A percentile compares a stretch with the other conserved stretches of the same genome.
Conservation (phyloP, 2,113 vertebrate genomes). For the Protobothrops flavoviridis region DNA sequence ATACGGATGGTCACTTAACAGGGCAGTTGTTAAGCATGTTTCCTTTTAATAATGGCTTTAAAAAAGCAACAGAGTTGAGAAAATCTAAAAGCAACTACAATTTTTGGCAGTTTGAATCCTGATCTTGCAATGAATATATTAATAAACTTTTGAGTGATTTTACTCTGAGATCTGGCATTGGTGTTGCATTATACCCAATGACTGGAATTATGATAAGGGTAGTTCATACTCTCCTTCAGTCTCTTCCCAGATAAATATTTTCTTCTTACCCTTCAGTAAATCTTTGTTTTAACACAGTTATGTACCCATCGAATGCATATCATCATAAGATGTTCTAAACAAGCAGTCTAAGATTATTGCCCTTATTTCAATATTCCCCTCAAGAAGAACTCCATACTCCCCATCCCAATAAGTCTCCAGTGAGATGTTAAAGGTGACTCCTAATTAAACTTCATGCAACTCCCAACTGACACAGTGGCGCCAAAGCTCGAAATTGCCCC, state of each 20-base stretch:
- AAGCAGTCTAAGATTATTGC: conserved; percentile 19
- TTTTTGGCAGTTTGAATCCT: background rate
- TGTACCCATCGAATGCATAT: background rate
- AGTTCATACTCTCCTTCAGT: conserved; percentile 3
- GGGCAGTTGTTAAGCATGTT: background rate
- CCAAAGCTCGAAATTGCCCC: conserved; percentile 55
- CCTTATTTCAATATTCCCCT: conserved; percentile 29
- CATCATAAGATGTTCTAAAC: background rate
- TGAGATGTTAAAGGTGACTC: conserved; percentile 43
- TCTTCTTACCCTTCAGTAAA: background rate
- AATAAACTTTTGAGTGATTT: background rate
- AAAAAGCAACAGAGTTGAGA: background rate
- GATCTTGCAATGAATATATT: background rate
- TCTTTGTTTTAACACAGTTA: background rate
- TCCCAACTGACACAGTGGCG: conserved; percentile 59
- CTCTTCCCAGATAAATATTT: background rate
- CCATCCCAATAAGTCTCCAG: background rate
- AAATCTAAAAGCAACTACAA: background rate
- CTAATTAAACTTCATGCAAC: conserved; percentile 65
- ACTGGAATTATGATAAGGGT: background rate
- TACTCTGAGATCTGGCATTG: background rate
- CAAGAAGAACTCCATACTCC: background rate
- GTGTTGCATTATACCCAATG: background rate
- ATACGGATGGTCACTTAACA: background rate
- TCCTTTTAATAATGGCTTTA: background rate